These are phyloP conservation scores for Apamea crenata DNA, from an alignment of 2,888 invertebrate species.

Conservation along the genomic window DNA sequence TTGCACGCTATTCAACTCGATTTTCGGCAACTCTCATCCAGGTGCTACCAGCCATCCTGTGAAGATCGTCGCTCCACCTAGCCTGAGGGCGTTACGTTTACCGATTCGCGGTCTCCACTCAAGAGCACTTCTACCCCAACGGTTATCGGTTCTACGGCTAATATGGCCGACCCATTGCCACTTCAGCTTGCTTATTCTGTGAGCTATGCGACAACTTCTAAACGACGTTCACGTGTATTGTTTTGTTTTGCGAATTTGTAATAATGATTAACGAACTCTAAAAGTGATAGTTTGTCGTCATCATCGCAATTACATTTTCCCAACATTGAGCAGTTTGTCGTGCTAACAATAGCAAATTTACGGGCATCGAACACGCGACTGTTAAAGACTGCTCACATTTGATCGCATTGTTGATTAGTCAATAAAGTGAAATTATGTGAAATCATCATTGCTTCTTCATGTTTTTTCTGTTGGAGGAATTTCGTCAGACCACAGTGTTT, in stretches of 20 bases:
- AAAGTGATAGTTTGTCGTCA: neutral
- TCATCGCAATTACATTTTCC: neutral
- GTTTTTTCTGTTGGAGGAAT: neutral
- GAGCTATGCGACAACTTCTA: too few relatives aligned
- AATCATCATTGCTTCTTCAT: neutral
- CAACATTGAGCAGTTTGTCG: constrained; percentile 33
- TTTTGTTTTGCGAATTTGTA: neutral
- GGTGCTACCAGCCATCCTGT: too few relatives aligned
- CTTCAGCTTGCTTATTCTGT: too few relatives aligned
- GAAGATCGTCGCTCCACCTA: too few relatives aligned
- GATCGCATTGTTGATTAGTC: neutral
- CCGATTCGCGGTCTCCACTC: too few relatives aligned
- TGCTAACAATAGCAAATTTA: constrained; percentile 40
- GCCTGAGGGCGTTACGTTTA: too few relatives aligned
- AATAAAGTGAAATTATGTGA: neutral
- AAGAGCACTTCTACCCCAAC: too few relatives aligned
- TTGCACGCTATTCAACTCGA: too few relatives aligned
- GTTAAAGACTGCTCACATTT: constrained; percentile 33
- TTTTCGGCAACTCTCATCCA: too few relatives aligned
- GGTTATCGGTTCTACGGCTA: too few relatives aligned
- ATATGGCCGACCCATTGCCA: too few relatives aligned
- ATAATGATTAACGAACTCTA: neutral
- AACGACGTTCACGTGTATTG: neutral
- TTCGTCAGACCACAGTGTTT: neutral
- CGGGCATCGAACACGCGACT: constrained; percentile 44